Evolutionary conservation across 2,797 vertebrate species (phyloP), one percentile per base, ranked within the genome.

Genomic region (Erpetoichthys calabaricus): DNA sequence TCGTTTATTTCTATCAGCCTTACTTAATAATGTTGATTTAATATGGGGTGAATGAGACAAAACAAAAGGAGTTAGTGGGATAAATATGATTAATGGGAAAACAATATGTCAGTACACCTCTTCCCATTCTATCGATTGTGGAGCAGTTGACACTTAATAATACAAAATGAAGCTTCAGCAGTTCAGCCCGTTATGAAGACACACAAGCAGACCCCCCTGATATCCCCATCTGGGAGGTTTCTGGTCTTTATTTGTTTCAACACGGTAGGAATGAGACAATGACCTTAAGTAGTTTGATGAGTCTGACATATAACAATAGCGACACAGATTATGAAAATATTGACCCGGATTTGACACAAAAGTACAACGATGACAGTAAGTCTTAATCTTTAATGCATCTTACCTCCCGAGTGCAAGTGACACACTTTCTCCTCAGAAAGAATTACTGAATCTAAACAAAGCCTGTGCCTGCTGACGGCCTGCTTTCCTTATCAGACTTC

Each of bases 11-110:
- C 82, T 78, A 83, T 82, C 81, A 81, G 77, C 77, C 81, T 82
- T 79, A 83, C 81, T 83, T 83, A 81, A 73, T 85, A 85, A 74
- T 76, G 77, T 80, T 85, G 80, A 85, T 84, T 84, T 84, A 85
- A 83, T 85, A 84, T 82, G 80, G 81, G 71, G 80, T 83, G 82
- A 82, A 81, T 81, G 80, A 78, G 70, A 54, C 10, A 42, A 8
- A 54, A 42, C 3, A 3, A 54, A 42, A 5, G 42, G 51, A 52
- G 7, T 54, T 42, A 54, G 42, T 54, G 53, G 53, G 6, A 54
- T 54, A 43, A 54, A 54, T 25, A 43, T 43, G 53, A 54, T 54
- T 54, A 41, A 54, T 5, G 42, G 44, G 44, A 6, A 41, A 6
- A 8, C 53, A 54, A 9, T 52, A 52, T 52, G 5, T 9, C n/a